phyloP scores from a whole-genome alignment of 2,888 invertebrate genomes.

The Pseudoips prasinana region DNA sequence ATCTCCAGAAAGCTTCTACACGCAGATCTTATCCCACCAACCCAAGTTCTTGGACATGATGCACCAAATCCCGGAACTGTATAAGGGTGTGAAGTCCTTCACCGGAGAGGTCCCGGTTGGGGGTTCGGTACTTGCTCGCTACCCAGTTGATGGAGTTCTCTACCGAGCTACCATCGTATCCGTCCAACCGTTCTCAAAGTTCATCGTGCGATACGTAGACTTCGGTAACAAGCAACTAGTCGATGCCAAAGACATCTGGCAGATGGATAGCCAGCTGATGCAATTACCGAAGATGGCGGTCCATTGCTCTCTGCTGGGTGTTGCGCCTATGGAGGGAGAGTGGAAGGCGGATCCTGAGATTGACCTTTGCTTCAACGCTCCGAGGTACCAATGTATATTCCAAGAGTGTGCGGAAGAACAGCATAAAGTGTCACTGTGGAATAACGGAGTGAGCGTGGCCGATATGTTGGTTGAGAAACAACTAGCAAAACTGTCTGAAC shows the following conservation, averaged over 20 bases:
- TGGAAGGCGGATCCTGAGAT: slow-evolving; percentile 82
- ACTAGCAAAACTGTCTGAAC: slow-evolving; percentile 63
- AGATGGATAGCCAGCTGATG: slow-evolving; percentile 85
- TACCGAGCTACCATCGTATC: slow-evolving; percentile 86
- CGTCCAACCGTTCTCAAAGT: slow-evolving; percentile 80
- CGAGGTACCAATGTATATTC: slow-evolving; percentile 82
- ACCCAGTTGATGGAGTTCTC: slow-evolving; percentile 86
- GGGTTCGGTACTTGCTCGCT: slow-evolving; percentile 85
- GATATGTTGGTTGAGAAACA: slow-evolving; percentile 73
- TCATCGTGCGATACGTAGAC: slow-evolving; percentile 88
- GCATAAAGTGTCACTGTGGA: slow-evolving; percentile 74
- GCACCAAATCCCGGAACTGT: slow-evolving; percentile 86
- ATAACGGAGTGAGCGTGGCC: slow-evolving; percentile 70
- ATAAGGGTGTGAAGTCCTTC: slow-evolving; percentile 77
- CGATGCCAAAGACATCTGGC: slow-evolving; percentile 84
- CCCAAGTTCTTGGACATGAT: slow-evolving; percentile 85
- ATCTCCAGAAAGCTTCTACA: slow-evolving; percentile 87
- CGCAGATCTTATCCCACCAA: slow-evolving; percentile 77
- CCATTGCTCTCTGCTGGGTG: slow-evolving; percentile 84
- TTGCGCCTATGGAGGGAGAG: slow-evolving; percentile 79
- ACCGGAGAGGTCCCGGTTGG: slow-evolving; percentile 76
- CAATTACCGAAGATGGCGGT: slow-evolving; percentile 87
- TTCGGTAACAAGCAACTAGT: slow-evolving; percentile 88
- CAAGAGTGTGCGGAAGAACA: slow-evolving; percentile 68
- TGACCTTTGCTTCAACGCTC: slow-evolving; percentile 83